Percentiles rank a stretch among this genome's conserved stretches.
Conservation (phyloP, 2,797 vertebrate genomes). For the Chelon labrosus region DNA sequence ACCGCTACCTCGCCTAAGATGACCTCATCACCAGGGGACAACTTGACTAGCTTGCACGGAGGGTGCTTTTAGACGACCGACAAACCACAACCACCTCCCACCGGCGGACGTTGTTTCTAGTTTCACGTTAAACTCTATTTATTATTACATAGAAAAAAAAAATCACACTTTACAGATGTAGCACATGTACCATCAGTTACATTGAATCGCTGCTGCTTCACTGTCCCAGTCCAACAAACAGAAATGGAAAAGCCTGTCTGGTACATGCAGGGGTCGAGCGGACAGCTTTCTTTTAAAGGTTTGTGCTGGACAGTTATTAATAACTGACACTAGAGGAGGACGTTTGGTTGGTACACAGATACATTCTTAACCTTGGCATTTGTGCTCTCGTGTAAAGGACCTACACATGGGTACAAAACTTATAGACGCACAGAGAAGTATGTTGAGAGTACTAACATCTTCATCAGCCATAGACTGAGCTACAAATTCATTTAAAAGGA, state of each 20-base stretch:
- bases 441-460: no score
- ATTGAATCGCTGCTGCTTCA: conserved; percentile 28
- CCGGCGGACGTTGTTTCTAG: conserved; percentile 41
- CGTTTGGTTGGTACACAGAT: conserved; percentile 12
- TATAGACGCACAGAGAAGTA: neutral
- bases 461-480: neutral
- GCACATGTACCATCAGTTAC: neutral
- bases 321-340: conserved; percentile 35
- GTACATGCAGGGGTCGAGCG: neutral
- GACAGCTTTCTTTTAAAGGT: conserved; percentile 9
- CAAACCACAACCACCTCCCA: conserved; percentile 19
- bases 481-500: neutral
- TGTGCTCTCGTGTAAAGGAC: conserved; percentile 40
- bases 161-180: neutral
- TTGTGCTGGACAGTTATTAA: conserved; percentile 32
- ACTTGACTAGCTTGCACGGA: conserved; percentile 34
- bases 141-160: conserved; percentile 27
- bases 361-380: conserved; percentile 13
- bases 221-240: conserved; percentile 20
- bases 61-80: conserved; percentile 21
- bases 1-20: conserved; percentile 72
- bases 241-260: conserved; percentile 1
- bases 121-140: conserved; percentile 44
- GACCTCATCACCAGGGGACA: conserved; percentile 57
- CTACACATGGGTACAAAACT: conserved; percentile 2